These are phyloP conservation scores for Octonoba sinensis DNA, from an alignment of 2,888 invertebrate species.

Conservation along the genomic window DNA sequence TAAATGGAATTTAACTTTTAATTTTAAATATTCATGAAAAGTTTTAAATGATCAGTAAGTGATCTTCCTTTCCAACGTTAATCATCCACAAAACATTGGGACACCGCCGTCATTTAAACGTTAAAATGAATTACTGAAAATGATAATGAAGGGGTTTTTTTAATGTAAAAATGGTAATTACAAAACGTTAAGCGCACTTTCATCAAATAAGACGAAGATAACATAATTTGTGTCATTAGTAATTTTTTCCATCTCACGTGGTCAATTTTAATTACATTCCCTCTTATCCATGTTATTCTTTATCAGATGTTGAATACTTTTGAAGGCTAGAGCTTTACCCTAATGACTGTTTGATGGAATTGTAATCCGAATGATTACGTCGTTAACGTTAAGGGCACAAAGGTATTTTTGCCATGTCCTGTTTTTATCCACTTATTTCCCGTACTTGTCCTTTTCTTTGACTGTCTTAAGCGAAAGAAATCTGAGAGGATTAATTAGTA, in stretches of 20 bases:
- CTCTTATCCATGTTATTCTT: conserved; percentile 19
- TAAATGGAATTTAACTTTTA: no score
- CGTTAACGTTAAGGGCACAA: conserved; percentile 40
- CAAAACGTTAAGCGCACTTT: conserved; percentile 21
- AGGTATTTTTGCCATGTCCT: conserved; percentile 21
- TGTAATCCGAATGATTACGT: conserved; percentile 59
- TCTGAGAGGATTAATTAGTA: conserved; percentile 51
- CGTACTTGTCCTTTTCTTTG: conserved; percentile 14
- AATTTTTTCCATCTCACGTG: conserved; percentile 6
- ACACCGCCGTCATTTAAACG: no score
- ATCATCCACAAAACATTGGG: no score
- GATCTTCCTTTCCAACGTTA: no score
- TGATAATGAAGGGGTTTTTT: no score
- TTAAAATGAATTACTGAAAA: no score
- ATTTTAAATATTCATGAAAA: no score
- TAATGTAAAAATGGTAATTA: conserved; percentile 31
- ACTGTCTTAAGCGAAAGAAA: conserved; percentile 44
- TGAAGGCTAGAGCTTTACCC: conserved; percentile 41
- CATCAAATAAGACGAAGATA: conserved; percentile 42
- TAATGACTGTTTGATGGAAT: conserved; percentile 63
- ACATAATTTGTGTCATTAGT: conserved; percentile 56
- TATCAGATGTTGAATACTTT: conserved; percentile 46
- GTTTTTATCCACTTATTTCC: conserved; percentile 16
- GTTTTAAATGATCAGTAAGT: no score
- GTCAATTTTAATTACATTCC: conserved; percentile 51